Percentiles rank a stretch among this genome's conserved stretches.
These are phyloP conservation scores for Cuniculus paca DNA, from an alignment of 2,797 vertebrate genomes.

Conservation along the genomic window DNA sequence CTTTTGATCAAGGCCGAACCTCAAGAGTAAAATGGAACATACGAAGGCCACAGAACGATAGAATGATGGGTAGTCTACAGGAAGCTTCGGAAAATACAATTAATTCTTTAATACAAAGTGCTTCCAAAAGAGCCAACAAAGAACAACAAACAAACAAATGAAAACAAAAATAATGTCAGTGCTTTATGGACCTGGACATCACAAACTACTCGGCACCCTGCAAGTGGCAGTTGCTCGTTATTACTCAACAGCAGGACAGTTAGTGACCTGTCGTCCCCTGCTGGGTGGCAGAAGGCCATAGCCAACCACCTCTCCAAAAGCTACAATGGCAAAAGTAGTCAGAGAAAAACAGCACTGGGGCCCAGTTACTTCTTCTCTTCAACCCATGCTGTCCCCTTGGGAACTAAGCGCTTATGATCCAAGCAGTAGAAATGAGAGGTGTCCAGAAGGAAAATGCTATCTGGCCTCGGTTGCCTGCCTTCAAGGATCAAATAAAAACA, in stretches of 20 bases:
- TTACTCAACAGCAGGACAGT: not conserved
- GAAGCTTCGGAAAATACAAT: not conserved
- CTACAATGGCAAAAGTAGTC: not conserved
- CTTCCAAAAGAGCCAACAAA: not conserved
- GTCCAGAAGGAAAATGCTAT: not conserved
- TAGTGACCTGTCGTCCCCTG: not conserved
- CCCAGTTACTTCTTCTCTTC: conserved; percentile 29
- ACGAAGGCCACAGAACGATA: not conserved
- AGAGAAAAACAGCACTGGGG: not conserved
- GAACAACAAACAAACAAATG: not conserved
- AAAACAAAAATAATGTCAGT: not conserved
- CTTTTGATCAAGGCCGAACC: not conserved
- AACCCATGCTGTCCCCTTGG: not conserved
- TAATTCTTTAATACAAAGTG: not conserved
- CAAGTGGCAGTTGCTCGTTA: not conserved
- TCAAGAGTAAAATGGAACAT: not conserved
- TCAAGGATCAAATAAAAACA: conserved; percentile 35
- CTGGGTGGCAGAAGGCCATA: not conserved
- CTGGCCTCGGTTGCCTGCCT: not conserved
- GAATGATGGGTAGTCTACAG: not conserved
- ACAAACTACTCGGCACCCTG: not conserved
- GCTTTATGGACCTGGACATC: not conserved
- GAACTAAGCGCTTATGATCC: not conserved
- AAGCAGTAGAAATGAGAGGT: not conserved
- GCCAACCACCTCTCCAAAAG: not conserved